phyloP scores from a whole-genome alignment of 2,797 vertebrate genomes.

The Poeciliopsis paucimaculata region DNA sequence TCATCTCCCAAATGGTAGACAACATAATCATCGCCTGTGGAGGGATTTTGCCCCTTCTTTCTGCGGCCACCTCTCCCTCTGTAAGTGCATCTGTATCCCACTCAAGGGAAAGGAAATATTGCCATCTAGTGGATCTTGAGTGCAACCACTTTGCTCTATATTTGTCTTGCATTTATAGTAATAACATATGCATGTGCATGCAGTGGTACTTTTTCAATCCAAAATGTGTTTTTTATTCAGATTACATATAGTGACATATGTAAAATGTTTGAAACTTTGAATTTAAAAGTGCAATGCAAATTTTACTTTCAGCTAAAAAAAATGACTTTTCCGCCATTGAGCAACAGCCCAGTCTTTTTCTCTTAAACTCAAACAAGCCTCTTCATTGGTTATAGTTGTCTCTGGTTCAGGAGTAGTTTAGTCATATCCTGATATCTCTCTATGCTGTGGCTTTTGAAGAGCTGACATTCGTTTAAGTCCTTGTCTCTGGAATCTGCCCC shows the following conservation, averaged over 20 bases:
- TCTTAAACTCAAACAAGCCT: neutral
- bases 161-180: neutral
- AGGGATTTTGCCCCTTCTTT: constrained; percentile 92
- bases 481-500: neutral
- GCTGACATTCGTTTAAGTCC: neutral
- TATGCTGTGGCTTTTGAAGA: neutral
- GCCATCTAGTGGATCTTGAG: constrained; percentile 68
- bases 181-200: neutral
- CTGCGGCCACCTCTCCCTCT: constrained; percentile 88
- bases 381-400: neutral
- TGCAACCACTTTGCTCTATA: neutral
- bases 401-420: neutral
- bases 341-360: neutral
- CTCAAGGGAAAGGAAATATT: constrained; percentile 33
- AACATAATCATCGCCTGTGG: constrained; percentile 97
- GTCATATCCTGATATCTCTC: neutral
- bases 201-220: constrained; percentile 23
- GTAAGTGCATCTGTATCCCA: constrained; percentile 57
- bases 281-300: constrained; percentile 1
- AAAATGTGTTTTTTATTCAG: neutral
- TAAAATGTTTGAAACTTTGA: neutral
- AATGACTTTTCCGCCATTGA: neutral
- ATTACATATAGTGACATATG: neutral
- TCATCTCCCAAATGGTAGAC: constrained; percentile 99
- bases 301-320: neutral